Evolutionary conservation across 2,888 invertebrate genomes (phyloP).

Genomic region (Lasioglossum vierecki): DNA sequence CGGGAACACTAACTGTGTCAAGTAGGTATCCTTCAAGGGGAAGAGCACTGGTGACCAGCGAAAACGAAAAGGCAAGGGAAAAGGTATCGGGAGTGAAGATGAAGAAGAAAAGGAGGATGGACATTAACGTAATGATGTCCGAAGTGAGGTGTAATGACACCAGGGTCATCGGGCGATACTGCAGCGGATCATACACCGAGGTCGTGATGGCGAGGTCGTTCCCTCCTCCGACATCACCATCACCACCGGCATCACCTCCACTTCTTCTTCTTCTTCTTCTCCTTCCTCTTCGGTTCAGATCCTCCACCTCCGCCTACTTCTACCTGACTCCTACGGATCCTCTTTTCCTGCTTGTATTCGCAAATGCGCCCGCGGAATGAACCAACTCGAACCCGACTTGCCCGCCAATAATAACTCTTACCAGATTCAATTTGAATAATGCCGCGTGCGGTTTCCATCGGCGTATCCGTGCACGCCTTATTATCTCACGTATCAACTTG

Average conservation of each 20-base stretch:
- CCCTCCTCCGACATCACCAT: slow-evolving; percentile 64
- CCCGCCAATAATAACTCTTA: slow-evolving; percentile 82
- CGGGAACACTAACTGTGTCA: slow-evolving; percentile 64
- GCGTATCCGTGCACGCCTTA: slow-evolving; percentile 80
- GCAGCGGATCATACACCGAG: slow-evolving; percentile 72
- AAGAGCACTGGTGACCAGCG: slow-evolving; percentile 59
- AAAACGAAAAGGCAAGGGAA: slow-evolving; percentile 44
- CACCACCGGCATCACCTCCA: slow-evolving; percentile 39
- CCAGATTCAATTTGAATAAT: slow-evolving; percentile 83
- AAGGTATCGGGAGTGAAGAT: slow-evolving; percentile 9
- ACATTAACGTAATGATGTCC: slow-evolving; percentile 78
- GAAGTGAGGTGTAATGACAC: slow-evolving; percentile 77
- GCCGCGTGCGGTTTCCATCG: slow-evolving; percentile 83
- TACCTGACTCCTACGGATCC: slow-evolving; percentile 51
- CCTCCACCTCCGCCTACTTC: slow-evolving; percentile 32
- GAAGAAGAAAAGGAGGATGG: slow-evolving; percentile 64
- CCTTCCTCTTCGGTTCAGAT: not conserved
- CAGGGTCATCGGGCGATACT: slow-evolving; percentile 79
- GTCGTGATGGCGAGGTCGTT: slow-evolving; percentile 74
- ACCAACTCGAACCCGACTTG: slow-evolving; percentile 71
- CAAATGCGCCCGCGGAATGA: slow-evolving; percentile 77
- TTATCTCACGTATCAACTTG: slow-evolving; percentile 82
- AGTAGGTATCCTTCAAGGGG: slow-evolving; percentile 54
- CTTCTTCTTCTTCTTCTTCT: slow-evolving; percentile 24
- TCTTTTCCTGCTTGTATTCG: slow-evolving; percentile 70